These are phyloP conservation scores for Torymus aiolomorphi DNA, from an alignment of 2,888 invertebrate genomes.

Conservation along the genomic window DNA sequence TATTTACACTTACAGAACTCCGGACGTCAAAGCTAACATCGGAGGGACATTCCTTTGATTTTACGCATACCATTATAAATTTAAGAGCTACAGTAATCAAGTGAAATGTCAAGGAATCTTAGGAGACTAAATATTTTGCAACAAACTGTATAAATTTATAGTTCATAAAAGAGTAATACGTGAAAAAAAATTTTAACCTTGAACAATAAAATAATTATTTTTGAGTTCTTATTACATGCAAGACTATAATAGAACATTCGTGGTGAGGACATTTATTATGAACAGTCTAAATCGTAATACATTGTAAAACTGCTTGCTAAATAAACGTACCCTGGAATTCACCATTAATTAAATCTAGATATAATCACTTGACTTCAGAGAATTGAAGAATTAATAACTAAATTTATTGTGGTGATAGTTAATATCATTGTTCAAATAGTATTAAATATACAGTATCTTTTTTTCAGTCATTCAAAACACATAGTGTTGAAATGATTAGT, in stretches of 20 bases:
- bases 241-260: neutral
- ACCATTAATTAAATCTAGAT: conserved; percentile 9
- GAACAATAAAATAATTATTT: conserved; percentile 21
- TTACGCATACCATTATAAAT: conserved; percentile 30
- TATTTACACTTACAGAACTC: conserved; percentile 60
- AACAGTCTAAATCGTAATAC: too few species aligned
- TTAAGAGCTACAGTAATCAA: conserved; percentile 19
- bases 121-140: conserved; percentile 43
- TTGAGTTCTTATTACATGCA: neutral
- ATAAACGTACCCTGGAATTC: neutral
- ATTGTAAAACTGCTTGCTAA: too few species aligned
- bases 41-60: conserved; percentile 41
- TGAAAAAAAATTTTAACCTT: conserved; percentile 6
- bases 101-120: conserved; percentile 20
- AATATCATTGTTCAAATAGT: neutral
- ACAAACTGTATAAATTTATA: conserved; percentile 33
- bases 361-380: conserved; percentile 13
- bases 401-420: conserved; percentile 6
- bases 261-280: too few species aligned
- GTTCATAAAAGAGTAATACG: conserved; percentile 6
- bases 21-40: conserved; percentile 54
- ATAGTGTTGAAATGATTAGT: conserved; percentile 15
- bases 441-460: neutral
- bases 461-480: conserved; percentile 15
- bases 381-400: conserved; percentile 30